Evolutionary conservation across 2,888 invertebrate genomes (phyloP), one percentile per base, ranked within the genome.

Genomic region (Heliconius ismenius): DNA sequence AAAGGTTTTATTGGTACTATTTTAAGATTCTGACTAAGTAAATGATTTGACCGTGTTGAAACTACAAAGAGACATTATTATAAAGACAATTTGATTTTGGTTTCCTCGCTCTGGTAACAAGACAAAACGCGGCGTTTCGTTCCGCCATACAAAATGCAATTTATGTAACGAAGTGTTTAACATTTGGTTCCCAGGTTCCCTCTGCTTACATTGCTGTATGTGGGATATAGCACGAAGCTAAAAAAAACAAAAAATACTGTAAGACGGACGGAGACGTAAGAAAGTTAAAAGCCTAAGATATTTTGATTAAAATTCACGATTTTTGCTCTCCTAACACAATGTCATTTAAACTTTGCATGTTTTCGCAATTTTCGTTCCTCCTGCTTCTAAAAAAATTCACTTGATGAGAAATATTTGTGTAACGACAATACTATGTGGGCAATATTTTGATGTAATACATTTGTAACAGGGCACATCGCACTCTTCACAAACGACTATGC

Each of bases 1-100:
- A 76, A 78, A 84, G 83, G 80, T 85, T 83, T 83, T 85, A 84
- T 84, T 84, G 83, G 83, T 82, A 79, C 80, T 76, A 76, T 77
- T 81, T 78, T 79, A 76, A 78, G 78, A 54, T 32, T 69, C 72
- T 76, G 64, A 58, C 67, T 54, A 58, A 36, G 28, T 26, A 43
- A 24, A 60, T 63, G 43, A 39, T 28, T 43, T 75, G 24, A 28
- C 43, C 24, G 69, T n/a, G 62, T 9, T 49, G n/a, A 75, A 39
- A 63, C 21, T 43, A 62, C n/a, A 69, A 28, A 28, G 69, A 28
- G 24, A 4, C 21, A n/a, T 68, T 9, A 49, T 60, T 36, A 15
- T 67, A 26, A 24, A 28, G 10, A 13, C 1, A 11, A n/a, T 65
- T n/a, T 60, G 49, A 18, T 49, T 49, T 32, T 32, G 6, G 28